Base-by-base conservation (phyloP, 2,113 vertebrate species). In the Desmodus rotundus region DNA sequence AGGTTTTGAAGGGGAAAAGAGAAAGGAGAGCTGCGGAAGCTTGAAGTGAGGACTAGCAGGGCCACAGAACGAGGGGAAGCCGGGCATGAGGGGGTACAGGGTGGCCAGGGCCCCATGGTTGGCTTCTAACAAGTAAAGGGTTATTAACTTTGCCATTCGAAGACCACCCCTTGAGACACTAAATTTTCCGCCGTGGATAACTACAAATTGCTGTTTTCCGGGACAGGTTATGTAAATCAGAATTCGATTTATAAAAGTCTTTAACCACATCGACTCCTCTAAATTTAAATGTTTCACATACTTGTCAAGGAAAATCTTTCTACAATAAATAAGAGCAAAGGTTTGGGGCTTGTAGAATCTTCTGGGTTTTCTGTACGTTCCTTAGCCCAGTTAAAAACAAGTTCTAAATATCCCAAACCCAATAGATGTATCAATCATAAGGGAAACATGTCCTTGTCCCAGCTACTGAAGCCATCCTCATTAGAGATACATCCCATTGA, bases 401-500 rank as follows among this genome's bases (percentile, higher is more conserved):
- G 36, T 63, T 84, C 73, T 88, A 97, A 95, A 94, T 96, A 96
- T 96, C 72, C n/a, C 97, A 97, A 97, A 84, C 56, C 95, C 93
- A 96, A 87, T 84, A 89, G 96, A 87, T 72, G 72, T 47, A 90
- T 93, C 63, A 96, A 80, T 83, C 91, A 67, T 33, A 91, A 96
- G 95, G 17, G 50, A 89, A 89, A 91, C 58, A 80, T 36, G 54
- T 52, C 77, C 54, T 89, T n/a, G 47, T 15, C 70, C 54, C 43
- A 91, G 93, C 87, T 87, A 83, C 43, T 92, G 61, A 83, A 92
- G 89, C 96, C 92, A 76, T 54, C 36, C 77, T 86, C 78, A 81
- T 98, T 98, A 99, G 87, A 99, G 98, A 98, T 99, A 99, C 99
- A 99, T 99, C 99, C 99, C 99, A 61, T 99, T 99, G 98, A 99